These are phyloP conservation scores for Pygmarrhopalites habei DNA, from an alignment of 1,140 invertebrate species.

Conservation along the genomic window DNA sequence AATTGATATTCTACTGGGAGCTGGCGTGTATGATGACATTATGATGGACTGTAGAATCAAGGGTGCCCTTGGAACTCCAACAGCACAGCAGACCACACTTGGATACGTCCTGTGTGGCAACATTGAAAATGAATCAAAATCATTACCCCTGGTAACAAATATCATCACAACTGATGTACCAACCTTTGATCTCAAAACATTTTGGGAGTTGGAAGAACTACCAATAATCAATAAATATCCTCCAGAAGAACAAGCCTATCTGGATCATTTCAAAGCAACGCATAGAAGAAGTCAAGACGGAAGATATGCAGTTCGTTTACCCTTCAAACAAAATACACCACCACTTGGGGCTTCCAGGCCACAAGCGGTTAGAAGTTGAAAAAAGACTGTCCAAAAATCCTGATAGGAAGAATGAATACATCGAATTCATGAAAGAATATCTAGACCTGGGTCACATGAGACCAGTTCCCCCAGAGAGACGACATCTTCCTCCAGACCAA, in stretches of 20 bases:
- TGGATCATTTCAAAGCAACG: constrained; percentile 34
- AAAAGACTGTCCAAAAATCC: constrained; percentile 27
- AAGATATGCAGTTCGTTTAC: constrained; percentile 37
- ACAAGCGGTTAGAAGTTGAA: constrained; percentile 34
- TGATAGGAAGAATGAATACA: constrained; percentile 34
- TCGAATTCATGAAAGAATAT: constrained; percentile 41
- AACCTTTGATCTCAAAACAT: constrained; percentile 29
- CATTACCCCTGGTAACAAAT: too few species aligned
- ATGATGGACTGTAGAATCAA: neutral
- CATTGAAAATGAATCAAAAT: neutral
- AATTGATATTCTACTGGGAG: neutral
- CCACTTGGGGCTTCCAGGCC: constrained; percentile 30
- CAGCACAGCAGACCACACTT: neutral
- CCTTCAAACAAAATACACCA: constrained; percentile 29
- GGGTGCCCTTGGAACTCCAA: neutral
- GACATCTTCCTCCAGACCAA: constrained; percentile 24
- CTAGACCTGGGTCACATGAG: constrained; percentile 40
- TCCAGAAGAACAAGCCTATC: constrained; percentile 26
- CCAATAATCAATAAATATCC: neutral
- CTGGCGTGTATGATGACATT: neutral
- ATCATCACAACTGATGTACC: too few species aligned
- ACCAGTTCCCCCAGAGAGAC: constrained; percentile 14
- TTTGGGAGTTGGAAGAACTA: constrained; percentile 41
- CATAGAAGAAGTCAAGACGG: constrained; percentile 25
- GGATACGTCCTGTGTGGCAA: neutral